Base-by-base conservation (phyloP, 2,797 vertebrate species). In the Anguilla marmorata region DNA sequence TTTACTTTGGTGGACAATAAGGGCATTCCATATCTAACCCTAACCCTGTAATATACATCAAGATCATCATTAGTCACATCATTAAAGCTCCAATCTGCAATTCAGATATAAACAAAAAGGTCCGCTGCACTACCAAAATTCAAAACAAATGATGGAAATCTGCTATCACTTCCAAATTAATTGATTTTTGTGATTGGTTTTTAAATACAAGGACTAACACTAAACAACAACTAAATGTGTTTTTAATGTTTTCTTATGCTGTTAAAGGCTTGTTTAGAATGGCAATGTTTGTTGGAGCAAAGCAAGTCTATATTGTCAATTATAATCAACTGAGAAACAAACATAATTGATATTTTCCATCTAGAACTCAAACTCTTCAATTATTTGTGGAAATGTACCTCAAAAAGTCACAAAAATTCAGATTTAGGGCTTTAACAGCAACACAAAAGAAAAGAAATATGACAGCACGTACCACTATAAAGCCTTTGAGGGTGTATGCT, bases 301-400 rank as follows among this genome's bases (percentile, higher is more conserved):
- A 93, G 90, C 90, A 90, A 89, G 90, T 66, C 33, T 86, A 87
- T 87, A 87, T 92, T 92, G 91, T 88, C 89, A 91, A 85, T 90
- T 91, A 89, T 88, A 90, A 93, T 93, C 90, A 90, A 89, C 87
- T 85, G 85, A 91, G 85, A 91, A 93, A 90, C 87, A 84, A 90
- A 89, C 56, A 90, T 92, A 92, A 93, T 91, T 92, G 85, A 84
- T 87, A 89, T 89, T 91, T 92, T 92, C 91, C 91, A 92, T 92
- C 90, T 93, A 48, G 2, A 88, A 50, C 48, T 50, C 48, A 50
- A 50, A 50, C 48, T 50, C 48, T 74, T 94, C 84, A 94, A 94
- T 95, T 90, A 95, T 95, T 93, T 80, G 93, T 91, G 60, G 33
- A 87, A 91, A 91, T 72, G 66, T 72, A 72, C 7, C 27, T 1